phyloP scores from a whole-genome alignment of 30 jellyfish, hydroid and myxozoan species.

The Hydractinia echinata region DNA sequence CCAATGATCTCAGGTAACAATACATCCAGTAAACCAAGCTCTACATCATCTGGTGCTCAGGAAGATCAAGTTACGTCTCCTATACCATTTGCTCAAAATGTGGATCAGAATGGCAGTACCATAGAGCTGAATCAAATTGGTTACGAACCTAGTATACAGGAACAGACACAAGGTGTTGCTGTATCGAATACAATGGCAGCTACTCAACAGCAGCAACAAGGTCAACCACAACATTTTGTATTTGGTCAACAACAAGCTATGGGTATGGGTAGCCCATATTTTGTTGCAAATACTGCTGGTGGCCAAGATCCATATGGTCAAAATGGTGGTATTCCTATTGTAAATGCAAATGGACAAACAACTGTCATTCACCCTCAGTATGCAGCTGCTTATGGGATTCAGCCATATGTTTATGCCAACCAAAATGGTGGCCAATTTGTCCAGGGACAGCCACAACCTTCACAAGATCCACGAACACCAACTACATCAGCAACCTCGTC shows the following conservation, averaged over 20 bases:
- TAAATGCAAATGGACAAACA: conserved; percentile 90
- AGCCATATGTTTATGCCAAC: conserved; percentile 85
- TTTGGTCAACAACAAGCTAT: conserved; percentile 78
- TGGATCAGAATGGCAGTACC: conserved; percentile 15
- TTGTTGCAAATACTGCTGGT: conserved; percentile 54
- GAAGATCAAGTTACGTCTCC: conserved; percentile 74
- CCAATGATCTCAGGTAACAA: conserved; percentile 13
- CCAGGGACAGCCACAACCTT: conserved; percentile 73
- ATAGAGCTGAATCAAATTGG: not conserved
- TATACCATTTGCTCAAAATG: conserved; percentile 51
- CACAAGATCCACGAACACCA: conserved; percentile 40
- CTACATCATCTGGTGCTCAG: conserved; percentile 43
- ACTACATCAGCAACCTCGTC: conserved; percentile 53
- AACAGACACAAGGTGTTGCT: conserved; percentile 27
- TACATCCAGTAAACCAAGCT: conserved; percentile 31
- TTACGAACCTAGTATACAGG: conserved; percentile 6
- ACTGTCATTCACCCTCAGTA: conserved; percentile 95
- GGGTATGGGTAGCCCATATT: conserved; percentile 84
- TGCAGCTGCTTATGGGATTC: conserved; percentile 96
- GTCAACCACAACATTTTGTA: conserved; percentile 58
- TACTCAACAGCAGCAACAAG: conserved; percentile 62
- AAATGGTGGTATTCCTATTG: conserved; percentile 74
- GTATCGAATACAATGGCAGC: conserved; percentile 35
- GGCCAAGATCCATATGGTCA: conserved; percentile 91
- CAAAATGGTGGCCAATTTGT: conserved; percentile 72